phyloP scores from a whole-genome alignment of 2,113 vertebrate species.

The Bucco capensis region DNA sequence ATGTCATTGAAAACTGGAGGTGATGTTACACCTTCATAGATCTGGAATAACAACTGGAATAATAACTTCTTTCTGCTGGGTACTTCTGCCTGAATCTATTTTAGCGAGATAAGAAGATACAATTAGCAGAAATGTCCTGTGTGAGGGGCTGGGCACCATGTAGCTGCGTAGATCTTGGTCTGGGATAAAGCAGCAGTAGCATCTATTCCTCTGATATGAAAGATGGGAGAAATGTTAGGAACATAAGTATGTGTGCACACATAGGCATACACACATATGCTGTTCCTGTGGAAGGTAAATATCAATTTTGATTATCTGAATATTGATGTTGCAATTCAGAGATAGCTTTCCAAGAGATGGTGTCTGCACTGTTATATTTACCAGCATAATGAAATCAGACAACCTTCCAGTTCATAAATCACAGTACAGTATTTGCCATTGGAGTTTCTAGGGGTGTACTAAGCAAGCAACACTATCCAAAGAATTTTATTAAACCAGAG shows the following conservation, averaged over 20 bases:
- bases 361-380: constrained; percentile 30
- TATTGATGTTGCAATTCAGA: constrained; percentile 26
- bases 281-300: constrained; percentile 2
- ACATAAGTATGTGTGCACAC: neutral
- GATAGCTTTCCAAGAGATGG: constrained; percentile 28
- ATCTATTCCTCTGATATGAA: neutral
- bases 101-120: neutral
- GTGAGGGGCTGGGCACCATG: neutral
- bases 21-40: neutral
- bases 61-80: neutral
- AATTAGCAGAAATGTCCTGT: neutral
- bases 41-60: neutral
- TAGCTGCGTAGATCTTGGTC: neutral
- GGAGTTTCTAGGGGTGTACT: neutral
- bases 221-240: neutral
- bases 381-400: constrained; percentile 40
- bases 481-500: constrained; percentile 29
- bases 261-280: neutral
- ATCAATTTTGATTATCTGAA: constrained; percentile 24
- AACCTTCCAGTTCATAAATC: constrained; percentile 43
- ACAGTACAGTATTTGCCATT: constrained; percentile 1
- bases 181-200: neutral
- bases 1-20: neutral
- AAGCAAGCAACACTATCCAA: neutral
- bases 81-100: neutral